Evolutionary conservation across 2,888 invertebrate species (phyloP).

Genomic region (Bellardia bayeri): DNA sequence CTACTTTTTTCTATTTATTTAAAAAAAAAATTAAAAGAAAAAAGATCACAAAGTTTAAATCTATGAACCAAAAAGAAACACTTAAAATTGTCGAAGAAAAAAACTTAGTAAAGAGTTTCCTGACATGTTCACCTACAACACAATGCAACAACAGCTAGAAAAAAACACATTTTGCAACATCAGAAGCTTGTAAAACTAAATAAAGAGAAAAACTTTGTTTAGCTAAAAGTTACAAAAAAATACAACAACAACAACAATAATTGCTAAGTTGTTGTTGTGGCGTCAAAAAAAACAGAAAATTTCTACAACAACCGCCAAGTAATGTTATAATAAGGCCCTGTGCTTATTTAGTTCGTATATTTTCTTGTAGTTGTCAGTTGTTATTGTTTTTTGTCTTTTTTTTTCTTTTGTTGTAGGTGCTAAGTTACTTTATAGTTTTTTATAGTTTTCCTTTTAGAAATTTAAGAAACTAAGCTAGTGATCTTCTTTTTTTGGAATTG

Average conservation of each 20-base stretch:
- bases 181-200: slow-evolving; percentile 47
- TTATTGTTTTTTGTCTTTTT: background rate
- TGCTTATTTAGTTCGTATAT: background rate
- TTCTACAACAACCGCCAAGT: slow-evolving; percentile 14
- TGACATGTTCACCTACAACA: slow-evolving; percentile 69
- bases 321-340: slow-evolving; percentile 49
- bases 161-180: slow-evolving; percentile 29
- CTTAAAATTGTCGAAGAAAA: background rate
- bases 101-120: slow-evolving; percentile 24
- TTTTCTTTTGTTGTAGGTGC: slow-evolving; percentile 13
- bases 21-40: background rate
- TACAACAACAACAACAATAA: slow-evolving; percentile 33
- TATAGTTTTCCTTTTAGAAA: slow-evolving; percentile 46
- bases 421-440: background rate
- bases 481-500: slow-evolving; percentile 39
- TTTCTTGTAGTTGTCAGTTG: slow-evolving; percentile 13
- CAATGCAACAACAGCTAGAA: slow-evolving; percentile 30
- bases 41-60: slow-evolving; percentile 61
- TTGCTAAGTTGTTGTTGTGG: slow-evolving; percentile 47
- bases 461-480: slow-evolving; percentile 45
- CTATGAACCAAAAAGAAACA: slow-evolving; percentile 62
- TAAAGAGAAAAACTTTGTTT: slow-evolving; percentile 22
- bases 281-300: slow-evolving; percentile 43
- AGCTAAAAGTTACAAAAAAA: slow-evolving; percentile 5
- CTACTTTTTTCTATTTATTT: background rate